Conservation (phyloP, 2,888 invertebrate genomes). For the Gymnosoma rotundatum region DNA sequence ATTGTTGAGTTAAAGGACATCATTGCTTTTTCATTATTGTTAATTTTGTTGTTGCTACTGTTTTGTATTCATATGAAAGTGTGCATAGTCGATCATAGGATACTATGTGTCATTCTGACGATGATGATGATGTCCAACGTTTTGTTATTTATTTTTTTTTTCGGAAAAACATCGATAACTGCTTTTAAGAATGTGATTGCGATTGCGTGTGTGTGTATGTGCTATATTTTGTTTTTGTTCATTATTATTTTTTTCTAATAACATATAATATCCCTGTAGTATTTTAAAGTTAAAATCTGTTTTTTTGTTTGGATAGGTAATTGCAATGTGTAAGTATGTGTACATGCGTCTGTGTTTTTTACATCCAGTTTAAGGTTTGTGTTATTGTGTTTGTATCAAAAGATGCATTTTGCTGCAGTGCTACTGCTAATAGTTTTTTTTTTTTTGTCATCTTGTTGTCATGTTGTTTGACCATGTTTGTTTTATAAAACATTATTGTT, state of each 20-base stretch:
- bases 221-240: conserved; percentile 21
- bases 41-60: conserved; percentile 3
- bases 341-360: neutral
- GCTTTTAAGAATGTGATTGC: conserved; percentile 2
- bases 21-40: conserved; percentile 50
- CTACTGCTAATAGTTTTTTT: conserved; percentile 27
- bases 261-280: conserved; percentile 40
- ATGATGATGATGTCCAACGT: conserved; percentile 51
- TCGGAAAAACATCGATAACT: conserved; percentile 61
- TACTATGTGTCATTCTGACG: conserved; percentile 64
- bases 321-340: conserved; percentile 10
- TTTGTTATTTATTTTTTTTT: neutral
- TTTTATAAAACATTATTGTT: conserved; percentile 54
- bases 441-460: conserved; percentile 61
- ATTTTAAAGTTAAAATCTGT: conserved; percentile 26
- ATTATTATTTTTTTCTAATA: conserved; percentile 14
- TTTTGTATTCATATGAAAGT: conserved; percentile 21
- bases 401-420: conserved; percentile 34
- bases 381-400: conserved; percentile 7
- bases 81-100: conserved; percentile 21
- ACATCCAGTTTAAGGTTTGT: neutral
- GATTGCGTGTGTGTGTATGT: neutral
- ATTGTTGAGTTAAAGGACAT: conserved; percentile 49
- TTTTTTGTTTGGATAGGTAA: conserved; percentile 8
- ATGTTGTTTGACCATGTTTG: conserved; percentile 49